phyloP scores from a whole-genome alignment of 2,888 invertebrate species.

The Aporophyla nigra region DNA sequence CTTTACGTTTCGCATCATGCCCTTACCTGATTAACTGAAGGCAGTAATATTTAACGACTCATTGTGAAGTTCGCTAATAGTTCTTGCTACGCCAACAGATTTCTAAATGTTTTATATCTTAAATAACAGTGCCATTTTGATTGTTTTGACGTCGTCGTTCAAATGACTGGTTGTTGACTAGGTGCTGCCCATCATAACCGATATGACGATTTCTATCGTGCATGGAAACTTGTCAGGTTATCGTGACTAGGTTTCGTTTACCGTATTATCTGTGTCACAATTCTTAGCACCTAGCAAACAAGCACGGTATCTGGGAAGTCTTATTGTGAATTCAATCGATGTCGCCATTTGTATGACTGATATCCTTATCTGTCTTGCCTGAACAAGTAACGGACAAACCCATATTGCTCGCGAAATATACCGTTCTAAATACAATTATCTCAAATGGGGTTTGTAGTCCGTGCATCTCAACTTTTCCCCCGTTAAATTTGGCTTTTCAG shows the following conservation, averaged over 20 bases:
- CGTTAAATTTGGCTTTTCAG: constrained; percentile 20
- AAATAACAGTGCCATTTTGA: constrained; percentile 56
- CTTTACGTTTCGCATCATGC: constrained; percentile 81
- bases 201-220: constrained; percentile 49
- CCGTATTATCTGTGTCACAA: constrained; percentile 56
- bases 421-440: constrained; percentile 84
- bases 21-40: constrained; percentile 83
- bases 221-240: constrained; percentile 37
- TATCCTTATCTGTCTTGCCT: constrained; percentile 85
- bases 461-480: constrained; percentile 44
- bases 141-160: constrained; percentile 48
- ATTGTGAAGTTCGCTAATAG: constrained; percentile 86
- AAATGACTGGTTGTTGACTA: constrained; percentile 41
- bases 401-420: constrained; percentile 82
- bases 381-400: constrained; percentile 84
- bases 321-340: constrained; percentile 82
- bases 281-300: constrained; percentile 54
- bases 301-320: constrained; percentile 62
- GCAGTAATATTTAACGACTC: constrained; percentile 87
- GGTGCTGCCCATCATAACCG: constrained; percentile 6
- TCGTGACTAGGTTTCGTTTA: constrained; percentile 35
- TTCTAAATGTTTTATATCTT: constrained; percentile 75
- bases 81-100: constrained; percentile 75
- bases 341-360: constrained; percentile 81
- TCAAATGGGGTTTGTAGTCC: constrained; percentile 84